Evolutionary conservation across 1,140 invertebrate species (phyloP).

Genomic region (Heliconius melpomene): DNA sequence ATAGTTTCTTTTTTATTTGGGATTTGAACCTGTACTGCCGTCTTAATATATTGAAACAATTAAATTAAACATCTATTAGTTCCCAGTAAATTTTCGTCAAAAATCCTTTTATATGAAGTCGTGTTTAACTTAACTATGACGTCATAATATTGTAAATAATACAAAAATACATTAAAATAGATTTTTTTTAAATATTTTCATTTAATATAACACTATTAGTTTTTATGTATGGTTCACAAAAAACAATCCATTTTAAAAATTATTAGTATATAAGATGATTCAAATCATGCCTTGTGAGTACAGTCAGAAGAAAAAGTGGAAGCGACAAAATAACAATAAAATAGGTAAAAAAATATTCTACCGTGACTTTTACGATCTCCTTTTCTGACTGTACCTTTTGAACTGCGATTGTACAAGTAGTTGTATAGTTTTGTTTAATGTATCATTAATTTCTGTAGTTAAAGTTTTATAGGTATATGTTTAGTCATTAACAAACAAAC

Average conservation of each 20-base stretch:
- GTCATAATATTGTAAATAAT: constrained; percentile 10
- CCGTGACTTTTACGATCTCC: not conserved
- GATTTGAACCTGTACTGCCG: not conserved
- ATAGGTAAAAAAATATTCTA: not conserved
- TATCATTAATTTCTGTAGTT: not conserved
- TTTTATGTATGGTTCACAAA: constrained; percentile 2
- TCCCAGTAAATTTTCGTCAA: too few relatives aligned
- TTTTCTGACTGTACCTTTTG: constrained; percentile 4
- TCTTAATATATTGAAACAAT: too few relatives aligned
- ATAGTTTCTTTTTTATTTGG: not conserved
- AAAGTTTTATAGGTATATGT: not conserved
- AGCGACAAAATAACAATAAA: not conserved
- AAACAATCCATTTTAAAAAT: constrained; percentile 5
- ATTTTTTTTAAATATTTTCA: not conserved
- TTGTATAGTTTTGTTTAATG: constrained; percentile 4
- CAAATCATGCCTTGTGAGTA: constrained; percentile 6
- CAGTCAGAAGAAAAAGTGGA: constrained; percentile 2
- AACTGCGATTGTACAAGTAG: constrained; percentile 11
- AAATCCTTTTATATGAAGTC: not conserved
- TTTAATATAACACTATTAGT: not conserved
- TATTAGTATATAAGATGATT: not conserved
- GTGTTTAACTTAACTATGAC: not conserved
- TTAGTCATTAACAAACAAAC: not conserved
- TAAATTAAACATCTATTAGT: not conserved
- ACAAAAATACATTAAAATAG: not conserved